phyloP scores from a whole-genome alignment of 2,797 vertebrate species.

The Phataginus tetradactyla region DNA sequence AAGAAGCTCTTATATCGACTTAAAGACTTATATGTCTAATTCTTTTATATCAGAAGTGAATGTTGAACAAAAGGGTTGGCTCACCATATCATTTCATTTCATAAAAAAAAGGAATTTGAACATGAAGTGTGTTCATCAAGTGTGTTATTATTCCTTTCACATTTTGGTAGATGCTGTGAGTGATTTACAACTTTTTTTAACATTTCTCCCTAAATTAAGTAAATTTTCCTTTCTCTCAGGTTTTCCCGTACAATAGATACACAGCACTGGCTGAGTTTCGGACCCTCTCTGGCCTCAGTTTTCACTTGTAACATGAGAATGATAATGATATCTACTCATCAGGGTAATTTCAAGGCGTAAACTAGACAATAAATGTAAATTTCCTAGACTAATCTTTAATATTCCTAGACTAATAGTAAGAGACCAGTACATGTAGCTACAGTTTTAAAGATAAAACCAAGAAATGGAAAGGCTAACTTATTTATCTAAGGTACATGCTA shows the following conservation, averaged over 20 bases:
- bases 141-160: background rate
- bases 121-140: background rate
- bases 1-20: background rate
- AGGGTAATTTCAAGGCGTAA: background rate
- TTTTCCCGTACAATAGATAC: background rate
- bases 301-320: background rate
- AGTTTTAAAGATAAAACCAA: constrained; percentile 34
- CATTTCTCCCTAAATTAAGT: background rate
- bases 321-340: background rate
- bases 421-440: background rate
- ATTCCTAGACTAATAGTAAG: background rate
- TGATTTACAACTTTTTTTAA: background rate
- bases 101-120: background rate
- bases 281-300: background rate
- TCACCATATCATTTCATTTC: constrained; percentile 2
- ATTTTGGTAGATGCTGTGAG: background rate
- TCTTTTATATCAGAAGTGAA: background rate
- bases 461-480: background rate
- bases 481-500: background rate
- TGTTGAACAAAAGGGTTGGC: background rate
- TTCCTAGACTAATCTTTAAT: background rate
- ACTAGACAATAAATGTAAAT: background rate
- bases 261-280: background rate
- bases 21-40: background rate
- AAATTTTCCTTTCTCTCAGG: background rate